Evolutionary conservation across 2,113 vertebrate species (phyloP).

Genomic region (Mellivora capensis): DNA sequence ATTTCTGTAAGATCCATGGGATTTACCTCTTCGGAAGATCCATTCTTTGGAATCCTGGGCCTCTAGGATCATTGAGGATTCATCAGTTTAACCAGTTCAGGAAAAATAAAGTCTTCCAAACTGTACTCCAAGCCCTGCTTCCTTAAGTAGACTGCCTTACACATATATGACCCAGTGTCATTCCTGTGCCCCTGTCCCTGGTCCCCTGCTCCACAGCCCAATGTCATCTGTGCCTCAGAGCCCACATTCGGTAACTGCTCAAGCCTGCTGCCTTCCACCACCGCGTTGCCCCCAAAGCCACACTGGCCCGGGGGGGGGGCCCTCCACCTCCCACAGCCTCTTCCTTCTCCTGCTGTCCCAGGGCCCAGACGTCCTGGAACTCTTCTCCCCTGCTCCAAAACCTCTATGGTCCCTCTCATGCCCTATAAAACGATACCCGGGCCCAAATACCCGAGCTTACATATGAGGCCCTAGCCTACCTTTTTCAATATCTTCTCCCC

Average conservation of each 20-base stretch:
- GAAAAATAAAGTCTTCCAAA: background rate
- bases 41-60: background rate
- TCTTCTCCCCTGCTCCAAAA: background rate
- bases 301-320: rapidly evolving
- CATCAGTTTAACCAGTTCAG: background rate
- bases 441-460: background rate
- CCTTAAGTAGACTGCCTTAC: background rate
- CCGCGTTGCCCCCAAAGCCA: rapidly evolving
- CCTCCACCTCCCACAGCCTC: background rate
- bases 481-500: background rate
- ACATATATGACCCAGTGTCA: background rate
- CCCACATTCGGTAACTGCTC: rapidly evolving
- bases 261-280: background rate
- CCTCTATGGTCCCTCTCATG: background rate
- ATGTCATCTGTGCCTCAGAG: background rate
- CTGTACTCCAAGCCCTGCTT: background rate
- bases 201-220: background rate
- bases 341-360: background rate
- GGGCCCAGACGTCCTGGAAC: too few species aligned
- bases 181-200: rapidly evolving
- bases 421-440: background rate
- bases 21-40: background rate
- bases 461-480: background rate
- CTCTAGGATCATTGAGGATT: background rate
- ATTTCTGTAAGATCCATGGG: background rate